Base-by-base conservation (phyloP, 2,888 invertebrate genomes). In the Drosophila leonis region DNA sequence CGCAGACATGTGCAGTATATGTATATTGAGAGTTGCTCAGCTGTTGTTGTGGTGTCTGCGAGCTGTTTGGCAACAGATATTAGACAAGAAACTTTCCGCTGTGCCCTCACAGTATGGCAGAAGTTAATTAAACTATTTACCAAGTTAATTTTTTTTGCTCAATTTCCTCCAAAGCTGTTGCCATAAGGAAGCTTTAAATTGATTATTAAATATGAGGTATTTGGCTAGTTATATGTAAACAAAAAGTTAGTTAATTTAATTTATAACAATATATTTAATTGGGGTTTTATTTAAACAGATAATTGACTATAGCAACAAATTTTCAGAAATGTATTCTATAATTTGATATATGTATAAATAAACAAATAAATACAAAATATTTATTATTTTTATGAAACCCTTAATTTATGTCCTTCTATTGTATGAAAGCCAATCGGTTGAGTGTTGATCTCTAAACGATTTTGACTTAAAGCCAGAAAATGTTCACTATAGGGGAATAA, bases 41-140 rank as follows among this genome's bases (percentile, higher is more conserved):
- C 48, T 49, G 31, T 33, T 61, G 39, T 33, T 29, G 41, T 46
- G 24, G 33, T 70, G 24, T 31, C 20, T 62, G 55, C 37, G 10
- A 62, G 42, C 42, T n/a, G 31, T 69, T 75, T 59, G 62, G 55
- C 29, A 51, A 49, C 20, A 41, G 49, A 39, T 56, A 35, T 73
- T 56, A 56, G 66, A 46, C 46, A 42, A 72, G 62, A 63, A 39
- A 60, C 33, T 49, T 54, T 67, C 57, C 41, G 41, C 41, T 46
- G 13, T 46, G 18, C 27, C 24, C 49, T 63, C 31, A 6, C 24
- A 12, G 51, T 55, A 33, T 49, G 48, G 18, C 39, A 62, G 64
- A 68, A 68, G 57, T 65, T 74, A 67, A 74, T 75, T 67, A 75
- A 78, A 60, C 35, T 33, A 48, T 37, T 54, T 39, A 39, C n/a